Base-by-base conservation (phyloP, 2,797 vertebrate species). In the Pelobates cultripes region DNA sequence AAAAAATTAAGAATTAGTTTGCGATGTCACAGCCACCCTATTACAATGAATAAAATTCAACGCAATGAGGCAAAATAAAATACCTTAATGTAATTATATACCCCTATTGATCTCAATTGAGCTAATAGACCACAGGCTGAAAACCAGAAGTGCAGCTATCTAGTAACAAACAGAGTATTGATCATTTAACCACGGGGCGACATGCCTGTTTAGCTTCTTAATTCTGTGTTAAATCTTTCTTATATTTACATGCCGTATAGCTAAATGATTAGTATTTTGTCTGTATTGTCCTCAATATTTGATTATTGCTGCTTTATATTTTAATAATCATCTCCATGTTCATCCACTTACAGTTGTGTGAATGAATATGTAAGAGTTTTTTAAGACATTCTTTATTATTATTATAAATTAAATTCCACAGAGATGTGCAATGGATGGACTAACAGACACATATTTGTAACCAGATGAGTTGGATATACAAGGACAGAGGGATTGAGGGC, bases 121-220 rank as follows among this genome's bases (percentile, higher is more conserved):
- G n/a, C 40, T 42, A n/a, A 77, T 10, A 43, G 17, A 70, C 76
- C 42, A 60, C 41, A 60, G 68, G 42, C 42, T 43, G 68, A 8
- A 57, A 6, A 57, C 55, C 28, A 70, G 53, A 70, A 3, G 8
- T 43, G 76, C 76, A 70, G 41, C 51, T 60, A 78, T 78, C 76
- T n/a, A 60, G 28, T 70, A 78, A 78, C 51, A 60, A 51, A 60
- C 53, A 8, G 57, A 7, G 42, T 77, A 77, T 78, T 70, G 76
- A 78, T 78, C 17, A 42, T 70, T 43, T 78, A 60, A 70, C 76
- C 67, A 60, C 66, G 70, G 47, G 66, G 47, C 64, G 47, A 64
- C 66, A 69, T 69, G 64, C 42, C 67, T 70, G 76, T 40, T 77
- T n/a, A 70, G 51, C 42, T 12, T 77, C 28, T 51, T 10, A 55